These are phyloP conservation scores for Chaunax sp. DNA, from an alignment of 2,797 vertebrate genomes.

Conservation along the genomic window DNA sequence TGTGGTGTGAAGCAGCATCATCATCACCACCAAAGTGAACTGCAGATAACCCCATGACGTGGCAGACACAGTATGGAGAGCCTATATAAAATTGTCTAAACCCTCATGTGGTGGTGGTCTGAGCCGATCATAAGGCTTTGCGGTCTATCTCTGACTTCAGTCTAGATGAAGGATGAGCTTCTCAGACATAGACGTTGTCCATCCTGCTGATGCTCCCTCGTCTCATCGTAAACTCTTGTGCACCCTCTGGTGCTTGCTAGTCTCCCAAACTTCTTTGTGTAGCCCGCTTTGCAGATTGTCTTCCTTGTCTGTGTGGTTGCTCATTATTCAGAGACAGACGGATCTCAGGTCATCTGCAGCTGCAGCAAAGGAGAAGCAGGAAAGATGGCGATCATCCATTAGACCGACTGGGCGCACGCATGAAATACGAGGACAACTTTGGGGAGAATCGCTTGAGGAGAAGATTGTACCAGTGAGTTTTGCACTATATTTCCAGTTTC, in stretches of 20 bases:
- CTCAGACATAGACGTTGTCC: constrained; percentile 82
- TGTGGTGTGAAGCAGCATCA: too few species aligned
- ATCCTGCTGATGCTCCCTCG: constrained; percentile 82
- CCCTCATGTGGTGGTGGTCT: constrained; percentile 64
- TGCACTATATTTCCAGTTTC: constrained; percentile 71
- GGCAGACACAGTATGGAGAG: constrained; percentile 67
- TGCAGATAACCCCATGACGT: constrained; percentile 70
- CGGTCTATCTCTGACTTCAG: constrained; percentile 72
- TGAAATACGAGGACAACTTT: constrained; percentile 96
- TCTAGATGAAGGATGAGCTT: constrained; percentile 84
- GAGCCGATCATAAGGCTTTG: constrained; percentile 72
- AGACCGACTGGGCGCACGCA: constrained; percentile 96
- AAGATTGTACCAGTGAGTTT: constrained; percentile 83
- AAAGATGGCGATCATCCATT: constrained; percentile 99
- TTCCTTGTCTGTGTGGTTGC: constrained; percentile 97
- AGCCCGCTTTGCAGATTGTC: constrained; percentile 98
- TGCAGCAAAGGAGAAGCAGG: constrained; percentile 92
- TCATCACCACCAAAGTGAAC: constrained; percentile 75
- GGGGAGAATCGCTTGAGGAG: constrained; percentile 81
- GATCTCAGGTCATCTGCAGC: constrained; percentile 99
- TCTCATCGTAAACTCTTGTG: constrained; percentile 91
- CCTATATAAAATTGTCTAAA: constrained; percentile 71
- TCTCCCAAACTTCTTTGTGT: constrained; percentile 91
- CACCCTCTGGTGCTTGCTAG: constrained; percentile 98
- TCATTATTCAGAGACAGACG: constrained; percentile 99